phyloP scores from a whole-genome alignment of 2,888 invertebrate genomes.

The Ischnura elegans region DNA sequence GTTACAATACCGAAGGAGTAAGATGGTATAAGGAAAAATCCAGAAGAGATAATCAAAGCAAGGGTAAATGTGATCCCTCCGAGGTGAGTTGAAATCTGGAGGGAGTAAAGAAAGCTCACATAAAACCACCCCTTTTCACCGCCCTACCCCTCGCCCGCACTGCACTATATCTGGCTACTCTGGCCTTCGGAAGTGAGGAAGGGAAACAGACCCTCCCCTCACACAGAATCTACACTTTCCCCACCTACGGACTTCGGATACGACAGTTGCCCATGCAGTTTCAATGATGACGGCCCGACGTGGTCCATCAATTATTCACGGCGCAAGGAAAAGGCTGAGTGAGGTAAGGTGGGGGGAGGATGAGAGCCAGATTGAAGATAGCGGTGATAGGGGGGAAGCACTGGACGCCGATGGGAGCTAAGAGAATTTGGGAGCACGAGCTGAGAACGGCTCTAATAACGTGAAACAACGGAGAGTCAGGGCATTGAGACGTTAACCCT shows the following conservation, averaged over 20 bases:
- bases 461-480: too few species aligned
- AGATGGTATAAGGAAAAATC: background rate
- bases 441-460: too few species aligned
- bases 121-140: background rate
- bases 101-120: background rate
- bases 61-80: background rate
- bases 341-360: background rate
- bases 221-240: background rate
- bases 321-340: background rate
- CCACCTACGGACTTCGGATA: background rate
- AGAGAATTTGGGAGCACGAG: too few species aligned
- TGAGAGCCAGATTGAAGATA: background rate
- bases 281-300: background rate
- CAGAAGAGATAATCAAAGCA: background rate
- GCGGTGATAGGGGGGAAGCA: background rate
- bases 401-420: too few species aligned
- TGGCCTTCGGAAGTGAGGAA: background rate
- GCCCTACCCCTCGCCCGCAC: background rate
- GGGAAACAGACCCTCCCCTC: background rate
- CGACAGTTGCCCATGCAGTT: conserved; percentile 31
- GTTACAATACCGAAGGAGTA: background rate
- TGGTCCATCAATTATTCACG: background rate
- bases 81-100: background rate
- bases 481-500: too few species aligned
- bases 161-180: background rate